Evolutionary conservation across 1,140 invertebrate species (phyloP), one percentile per base, ranked within the genome.

Genomic region (Acromyrmex heyeri): DNA sequence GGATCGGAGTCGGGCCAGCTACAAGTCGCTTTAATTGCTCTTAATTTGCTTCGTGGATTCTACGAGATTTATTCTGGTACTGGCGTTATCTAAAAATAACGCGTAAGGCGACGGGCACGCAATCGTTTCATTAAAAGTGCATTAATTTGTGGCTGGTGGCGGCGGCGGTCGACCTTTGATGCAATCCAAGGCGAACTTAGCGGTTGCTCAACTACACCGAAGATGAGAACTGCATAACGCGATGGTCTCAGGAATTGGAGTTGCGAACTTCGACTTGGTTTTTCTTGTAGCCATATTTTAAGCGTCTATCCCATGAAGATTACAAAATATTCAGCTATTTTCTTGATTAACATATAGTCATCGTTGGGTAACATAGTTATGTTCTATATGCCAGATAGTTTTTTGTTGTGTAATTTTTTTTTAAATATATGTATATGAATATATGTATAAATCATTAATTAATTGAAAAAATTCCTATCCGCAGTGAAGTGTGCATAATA

Each of bases 11-110:
- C 57, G 85, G 64, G 59, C 65, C 72, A 48, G 72, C 57, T 86
- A 72, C 77, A 73, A 67, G 79, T 86, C 82, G 90, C 69, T 92
- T 93, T 93, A 93, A 93, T 92, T 93, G 92, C 88, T 92, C 90
- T 69, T 93, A 93, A 93, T 93, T 92, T 89, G 85, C 88, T 88
- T 88, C 86, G 75, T 86, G 73, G 86, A 92, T 91, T 93, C 89
- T 86, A 89, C 85, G 75, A 90, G 92, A 92, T 92, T 93, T 92
- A 93, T 92, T 93, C 91, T 87, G 69, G 86, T 86, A 82, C 67
- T 83, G 70, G 18, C 81, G 86, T 50, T 76, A 24, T 82, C 91
- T 91, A 92, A 93, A 92, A 92, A 93, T 93, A 93, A 89, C 88
- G 88, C 78, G 59, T 81, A 61, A 89, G 72, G 67, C 62, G 81